Evolutionary conservation across 2,888 invertebrate species (phyloP).

Genomic region (Cloeon dipterum): DNA sequence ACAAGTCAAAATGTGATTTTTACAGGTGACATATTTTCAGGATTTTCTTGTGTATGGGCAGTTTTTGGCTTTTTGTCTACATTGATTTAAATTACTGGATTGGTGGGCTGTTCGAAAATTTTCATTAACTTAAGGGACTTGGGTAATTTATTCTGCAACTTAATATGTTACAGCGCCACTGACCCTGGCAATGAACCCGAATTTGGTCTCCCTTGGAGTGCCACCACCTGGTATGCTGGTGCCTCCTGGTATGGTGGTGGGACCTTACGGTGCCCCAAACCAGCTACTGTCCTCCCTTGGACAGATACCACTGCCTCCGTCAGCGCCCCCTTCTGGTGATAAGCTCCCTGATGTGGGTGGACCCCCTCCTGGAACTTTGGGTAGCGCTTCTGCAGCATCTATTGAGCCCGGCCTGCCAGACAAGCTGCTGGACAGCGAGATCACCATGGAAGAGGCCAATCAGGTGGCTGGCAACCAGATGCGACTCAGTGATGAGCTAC

Average conservation of each 20-base stretch:
- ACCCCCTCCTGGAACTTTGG: slow-evolving; percentile 12
- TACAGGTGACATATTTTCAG: too few relatives aligned
- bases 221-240: slow-evolving; percentile 29
- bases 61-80: too few relatives aligned
- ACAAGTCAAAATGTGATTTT: too few relatives aligned
- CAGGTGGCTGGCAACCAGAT: not conserved
- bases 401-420: slow-evolving; percentile 11
- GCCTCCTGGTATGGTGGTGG: slow-evolving; percentile 11
- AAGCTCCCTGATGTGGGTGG: slow-evolving; percentile 16
- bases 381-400: slow-evolving; percentile 18
- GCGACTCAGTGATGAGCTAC: slow-evolving; percentile 24
- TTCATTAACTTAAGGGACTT: not conserved
- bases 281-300: slow-evolving; percentile 10
- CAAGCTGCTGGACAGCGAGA: not conserved
- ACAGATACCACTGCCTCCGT: slow-evolving; percentile 19
- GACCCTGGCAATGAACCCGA: not conserved
- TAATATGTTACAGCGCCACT: not conserved
- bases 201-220: slow-evolving; percentile 23
- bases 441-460: not conserved
- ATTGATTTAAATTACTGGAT: too few relatives aligned
- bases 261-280: too few relatives aligned
- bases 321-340: slow-evolving; percentile 17
- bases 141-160: not conserved
- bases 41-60: too few relatives aligned
- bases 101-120: too few relatives aligned